Evolutionary conservation across 64 coral and sea anemone species (phyloP), one percentile per base, ranked within the genome.

Genomic region (Orbicella faveolata): DNA sequence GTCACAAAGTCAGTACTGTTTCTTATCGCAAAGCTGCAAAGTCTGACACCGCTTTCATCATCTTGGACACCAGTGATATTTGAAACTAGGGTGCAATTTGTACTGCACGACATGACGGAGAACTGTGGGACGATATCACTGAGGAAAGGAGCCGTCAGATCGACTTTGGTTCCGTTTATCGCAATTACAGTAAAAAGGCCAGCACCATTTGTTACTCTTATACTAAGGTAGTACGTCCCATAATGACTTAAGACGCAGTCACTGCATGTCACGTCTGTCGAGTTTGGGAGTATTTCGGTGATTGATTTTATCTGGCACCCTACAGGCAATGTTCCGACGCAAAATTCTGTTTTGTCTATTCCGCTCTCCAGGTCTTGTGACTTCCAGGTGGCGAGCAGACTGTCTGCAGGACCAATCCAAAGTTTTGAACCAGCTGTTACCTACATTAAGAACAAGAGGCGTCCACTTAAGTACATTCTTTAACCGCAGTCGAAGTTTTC

Each of bases 231-330:
- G 21, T 94, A 94, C 55, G 69, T 97, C 52, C 69, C 75, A 44
- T 64, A 74, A 36, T 91, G 91, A 9, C 75, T 75, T 19, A 94
- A 54, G 1, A 11, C 72, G 74, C 95, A 97, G 76, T 94, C 79
- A 53, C 80, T 53, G 78, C 95, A 97, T 18, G 95, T 90, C 12
- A 94, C 78, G 8, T 66, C 51, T 21, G 48, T 80, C 10, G 78
- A 33, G 76, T 80, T 96, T 68, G 20, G 11, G 13, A 75, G 65
- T 21, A 96, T 52, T 8, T 63, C 26, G 53, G 73, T 74, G 82
- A 96, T 96, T 53, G 57, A 67, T 83, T 89, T 76, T 20, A 93
- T 37, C 74, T 96, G 94, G 67, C 94, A 96, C 70, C 94, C 88
- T 19, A 73, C 80, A 18, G 74, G 48, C 6, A 75, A 87, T 14